Base-by-base conservation (phyloP, 2,113 vertebrate species). In the Choloepus hoffmanni region DNA sequence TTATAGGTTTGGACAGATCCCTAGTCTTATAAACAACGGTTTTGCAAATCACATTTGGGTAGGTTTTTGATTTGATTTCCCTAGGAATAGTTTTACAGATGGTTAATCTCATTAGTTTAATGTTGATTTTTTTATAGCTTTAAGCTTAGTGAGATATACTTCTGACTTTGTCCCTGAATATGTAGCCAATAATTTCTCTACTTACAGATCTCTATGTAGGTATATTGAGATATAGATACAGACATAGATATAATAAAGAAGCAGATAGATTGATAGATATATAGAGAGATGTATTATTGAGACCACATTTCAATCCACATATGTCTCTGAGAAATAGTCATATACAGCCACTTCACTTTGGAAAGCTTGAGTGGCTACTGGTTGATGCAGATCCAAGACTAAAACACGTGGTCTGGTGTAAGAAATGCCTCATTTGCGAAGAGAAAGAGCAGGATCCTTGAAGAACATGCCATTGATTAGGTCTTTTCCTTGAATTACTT, bases 331-430 rank as follows among this genome's bases (percentile, higher is more conserved):
- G 40, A 87, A 89, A 82, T 30, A 81, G 62, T 94, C 67, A 65
- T 30, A 81, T 33, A 16, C 23, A 89, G 13, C 7, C 40, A 48
- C 10, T 89, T 92, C 48, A 62, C 83, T 94, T 95, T 85, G 7
- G 73, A 96, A 81, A 53, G 40, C 18, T 50, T 78, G 60, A 93
- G 19, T 62, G 73, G 83, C 48, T 82, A 21, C 24, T 77, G 36
- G n/a, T 96, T 93, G 79, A 50, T 50, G 10, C 12, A 73, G 43
- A 95, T 70, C 70, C 85, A 93, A 93, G 53, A 93, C 33, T 83
- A 53, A 43, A 33, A 74, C 36, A 21, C 55, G 72, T 79, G 45
- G 15, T 95, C 58, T 93, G 53, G 53, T 62, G 23, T 82, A 89
- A 43, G 58, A 89, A 95, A 77, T 78, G 40, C 40, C 50, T 93